phyloP scores from a whole-genome alignment of 2,888 invertebrate species.

The Panorpa germanica region DNA sequence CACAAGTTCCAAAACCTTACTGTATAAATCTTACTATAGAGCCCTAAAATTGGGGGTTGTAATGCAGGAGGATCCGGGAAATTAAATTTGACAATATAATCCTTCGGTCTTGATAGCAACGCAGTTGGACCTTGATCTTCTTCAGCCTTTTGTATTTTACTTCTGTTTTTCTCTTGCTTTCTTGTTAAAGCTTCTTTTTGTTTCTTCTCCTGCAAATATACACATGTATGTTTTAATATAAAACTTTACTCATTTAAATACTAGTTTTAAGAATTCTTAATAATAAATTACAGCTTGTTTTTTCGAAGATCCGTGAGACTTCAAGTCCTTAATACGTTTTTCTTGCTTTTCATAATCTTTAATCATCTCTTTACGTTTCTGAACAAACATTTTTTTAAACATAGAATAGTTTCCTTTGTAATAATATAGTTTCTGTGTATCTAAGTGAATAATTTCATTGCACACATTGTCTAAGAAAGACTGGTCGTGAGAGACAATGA shows the following conservation, averaged over 20 bases:
- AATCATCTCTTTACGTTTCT: conserved; percentile 85
- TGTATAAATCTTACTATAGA: conserved; percentile 44
- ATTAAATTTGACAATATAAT: conserved; percentile 93
- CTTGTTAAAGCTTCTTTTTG: conserved; percentile 80
- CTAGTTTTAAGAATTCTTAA: conserved; percentile 1
- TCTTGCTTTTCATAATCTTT: conserved; percentile 99
- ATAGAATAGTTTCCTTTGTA: conserved; percentile 96
- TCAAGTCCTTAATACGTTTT: conserved; percentile 84
- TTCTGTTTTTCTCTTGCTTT: conserved; percentile 82
- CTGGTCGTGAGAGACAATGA: conserved; percentile 99
- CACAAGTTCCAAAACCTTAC: not conserved
- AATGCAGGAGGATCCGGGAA: conserved; percentile 95
- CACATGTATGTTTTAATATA: conserved; percentile 1
- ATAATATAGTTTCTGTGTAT: conserved; percentile 83
- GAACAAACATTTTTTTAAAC: conserved; percentile 97
- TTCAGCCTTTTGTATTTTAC: conserved; percentile 61
- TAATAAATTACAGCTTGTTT: conserved; percentile 56
- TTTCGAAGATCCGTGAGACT: conserved; percentile 86
- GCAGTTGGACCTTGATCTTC: conserved; percentile 66
- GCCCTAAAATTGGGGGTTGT: conserved; percentile 90
- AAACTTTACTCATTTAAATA: conserved; percentile 9
- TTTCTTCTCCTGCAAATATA: conserved; percentile 51
- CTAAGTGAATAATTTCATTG: conserved; percentile 95
- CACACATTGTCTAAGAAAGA: conserved; percentile 99
- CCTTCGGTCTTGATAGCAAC: conserved; percentile 75